Percentiles rank a stretch among this genome's conserved stretches.
Evolutionary conservation across 2,113 vertebrate species (phyloP).

Genomic region (Rhipidura dahli): DNA sequence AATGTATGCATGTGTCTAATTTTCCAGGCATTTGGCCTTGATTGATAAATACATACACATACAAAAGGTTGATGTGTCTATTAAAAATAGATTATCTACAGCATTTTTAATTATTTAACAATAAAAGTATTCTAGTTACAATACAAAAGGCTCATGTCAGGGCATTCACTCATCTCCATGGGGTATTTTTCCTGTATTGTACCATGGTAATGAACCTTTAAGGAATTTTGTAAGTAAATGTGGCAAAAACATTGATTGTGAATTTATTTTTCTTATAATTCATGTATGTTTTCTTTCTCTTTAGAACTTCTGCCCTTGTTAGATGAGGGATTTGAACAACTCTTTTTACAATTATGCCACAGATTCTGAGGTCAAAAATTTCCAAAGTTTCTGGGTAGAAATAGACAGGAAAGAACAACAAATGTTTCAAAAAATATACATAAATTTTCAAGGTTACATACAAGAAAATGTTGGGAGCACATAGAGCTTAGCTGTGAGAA

Average conservation of each 20-base stretch:
- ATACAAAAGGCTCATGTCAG: neutral
- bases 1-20: neutral
- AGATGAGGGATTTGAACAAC: conserved; percentile 55
- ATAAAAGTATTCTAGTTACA: conserved; percentile 13
- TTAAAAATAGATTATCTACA: neutral
- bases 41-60: neutral
- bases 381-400: conserved; percentile 39
- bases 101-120: neutral
- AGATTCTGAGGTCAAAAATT: conserved; percentile 65
- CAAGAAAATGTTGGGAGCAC: neutral
- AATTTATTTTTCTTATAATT: conserved; percentile 70
- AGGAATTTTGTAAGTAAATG: conserved; percentile 49
- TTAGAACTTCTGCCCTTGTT: conserved; percentile 47
- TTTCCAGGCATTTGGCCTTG: neutral
- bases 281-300: conserved; percentile 64
- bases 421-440: conserved; percentile 59
- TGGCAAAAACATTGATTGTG: conserved; percentile 53
- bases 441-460: neutral
- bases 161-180: neutral
- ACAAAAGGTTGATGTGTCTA: neutral
- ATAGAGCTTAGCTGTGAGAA: neutral
- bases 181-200: conserved; percentile 20
- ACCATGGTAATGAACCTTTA: conserved; percentile 52
- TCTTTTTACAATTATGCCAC: conserved; percentile 44
- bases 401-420: conserved; percentile 37